Conservation (phyloP, 2,113 vertebrate species). For the Erythrocercus mccallii region DNA sequence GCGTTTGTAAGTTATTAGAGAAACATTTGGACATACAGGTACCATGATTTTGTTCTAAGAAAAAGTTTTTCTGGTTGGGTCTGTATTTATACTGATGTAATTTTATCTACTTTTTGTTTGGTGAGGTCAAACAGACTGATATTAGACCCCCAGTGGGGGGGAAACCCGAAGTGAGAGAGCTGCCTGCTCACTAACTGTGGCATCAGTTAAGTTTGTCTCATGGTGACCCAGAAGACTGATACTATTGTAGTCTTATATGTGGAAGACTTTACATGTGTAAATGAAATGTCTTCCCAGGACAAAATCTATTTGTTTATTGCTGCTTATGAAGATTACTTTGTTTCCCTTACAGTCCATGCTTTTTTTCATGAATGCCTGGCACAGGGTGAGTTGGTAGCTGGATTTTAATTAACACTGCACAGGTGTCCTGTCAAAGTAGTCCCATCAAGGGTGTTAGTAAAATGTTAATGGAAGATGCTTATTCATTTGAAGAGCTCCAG, state of each 20-base stretch:
- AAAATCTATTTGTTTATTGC: neutral
- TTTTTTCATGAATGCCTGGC: neutral
- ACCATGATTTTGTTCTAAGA: neutral
- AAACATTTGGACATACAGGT: neutral
- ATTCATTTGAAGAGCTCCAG: neutral
- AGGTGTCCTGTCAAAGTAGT: neutral
- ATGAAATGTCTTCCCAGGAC: neutral
- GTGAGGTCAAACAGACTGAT: neutral
- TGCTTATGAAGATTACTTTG: neutral
- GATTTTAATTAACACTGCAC: neutral
- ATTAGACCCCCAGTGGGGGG: neutral
- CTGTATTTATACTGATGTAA: neutral
- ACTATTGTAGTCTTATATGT: rapidly evolving
- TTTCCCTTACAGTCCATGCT: neutral
- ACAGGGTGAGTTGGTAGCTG: neutral
- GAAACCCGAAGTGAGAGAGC: neutral
- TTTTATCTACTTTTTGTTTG: neutral
- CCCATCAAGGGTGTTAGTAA: neutral
- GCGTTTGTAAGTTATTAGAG: neutral
- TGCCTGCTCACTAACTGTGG: neutral
- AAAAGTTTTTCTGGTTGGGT: neutral
- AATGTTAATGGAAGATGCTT: neutral
- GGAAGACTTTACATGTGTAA: neutral
- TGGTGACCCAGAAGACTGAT: neutral
- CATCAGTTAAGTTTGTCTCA: rapidly evolving